Conservation (phyloP, 2,113 vertebrate species). For the Aegotheles bennettii region DNA sequence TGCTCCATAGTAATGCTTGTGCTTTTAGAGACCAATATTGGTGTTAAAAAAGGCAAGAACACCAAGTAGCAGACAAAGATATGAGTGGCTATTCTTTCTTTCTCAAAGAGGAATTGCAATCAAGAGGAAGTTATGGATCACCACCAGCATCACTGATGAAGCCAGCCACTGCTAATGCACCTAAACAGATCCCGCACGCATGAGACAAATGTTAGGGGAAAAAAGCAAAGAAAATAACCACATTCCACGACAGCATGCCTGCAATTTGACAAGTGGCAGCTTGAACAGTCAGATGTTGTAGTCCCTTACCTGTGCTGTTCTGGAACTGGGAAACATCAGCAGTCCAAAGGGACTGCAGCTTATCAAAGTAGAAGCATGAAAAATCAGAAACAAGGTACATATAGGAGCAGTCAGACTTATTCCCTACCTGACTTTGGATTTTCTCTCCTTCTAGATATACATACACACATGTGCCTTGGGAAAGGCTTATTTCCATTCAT, state of each 20-base stretch:
- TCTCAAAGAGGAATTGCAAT: not conserved
- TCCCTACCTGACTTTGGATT: not conserved
- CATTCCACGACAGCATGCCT: not conserved
- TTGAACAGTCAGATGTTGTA: not conserved
- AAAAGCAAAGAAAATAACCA: not conserved
- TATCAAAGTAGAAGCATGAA: not conserved
- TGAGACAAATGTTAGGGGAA: not conserved
- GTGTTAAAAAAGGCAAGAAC: not conserved
- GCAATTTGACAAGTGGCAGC: not conserved
- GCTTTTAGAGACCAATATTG: not conserved
- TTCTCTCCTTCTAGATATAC: not conserved
- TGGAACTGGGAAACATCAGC: no score
- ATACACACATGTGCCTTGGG: not conserved
- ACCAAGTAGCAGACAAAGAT: not conserved
- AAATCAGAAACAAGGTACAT: rapidly evolving
- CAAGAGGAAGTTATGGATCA: not conserved
- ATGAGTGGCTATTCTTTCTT: not conserved
- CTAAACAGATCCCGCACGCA: not conserved
- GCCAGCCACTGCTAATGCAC: not conserved
- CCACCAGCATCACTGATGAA: not conserved
- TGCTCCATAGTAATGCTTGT: not conserved
- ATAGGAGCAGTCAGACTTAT: not conserved
- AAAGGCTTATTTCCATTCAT: not conserved
- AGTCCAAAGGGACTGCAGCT: not conserved
- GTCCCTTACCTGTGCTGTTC: no score